These are phyloP conservation scores for Siderastrea siderea DNA, from an alignment of 92 coral and sea anemone genomes.

Conservation along the genomic window DNA sequence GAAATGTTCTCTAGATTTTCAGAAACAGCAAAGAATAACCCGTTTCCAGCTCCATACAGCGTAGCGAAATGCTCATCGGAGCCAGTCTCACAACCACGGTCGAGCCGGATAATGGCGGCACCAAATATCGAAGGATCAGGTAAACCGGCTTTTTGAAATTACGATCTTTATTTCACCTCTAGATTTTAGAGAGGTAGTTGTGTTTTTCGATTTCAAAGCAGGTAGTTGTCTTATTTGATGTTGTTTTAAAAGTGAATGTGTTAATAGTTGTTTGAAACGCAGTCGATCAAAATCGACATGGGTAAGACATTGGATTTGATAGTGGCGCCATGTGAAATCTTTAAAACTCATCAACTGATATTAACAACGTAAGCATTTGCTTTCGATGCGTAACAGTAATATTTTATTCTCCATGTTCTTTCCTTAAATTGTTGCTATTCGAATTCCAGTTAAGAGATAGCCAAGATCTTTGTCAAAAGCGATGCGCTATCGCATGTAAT, in stretches of 20 bases:
- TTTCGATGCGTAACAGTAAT: not conserved
- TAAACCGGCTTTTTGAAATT: constrained; percentile 54
- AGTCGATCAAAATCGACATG: not conserved
- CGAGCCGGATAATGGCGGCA: constrained; percentile 87
- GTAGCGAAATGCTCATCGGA: constrained; percentile 86
- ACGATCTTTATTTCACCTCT: not conserved
- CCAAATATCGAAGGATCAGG: constrained; percentile 64
- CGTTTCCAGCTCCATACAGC: constrained; percentile 82
- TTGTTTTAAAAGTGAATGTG: not conserved
- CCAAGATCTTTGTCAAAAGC: no score
- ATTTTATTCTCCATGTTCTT: not conserved
- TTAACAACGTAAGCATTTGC: not conserved
- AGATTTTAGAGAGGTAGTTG: not conserved
- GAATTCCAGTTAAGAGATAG: no score
- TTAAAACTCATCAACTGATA: not conserved
- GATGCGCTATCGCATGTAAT: no score
- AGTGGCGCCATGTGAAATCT: not conserved
- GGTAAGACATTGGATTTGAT: not conserved
- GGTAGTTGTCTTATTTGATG: not conserved
- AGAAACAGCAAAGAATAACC: constrained; percentile 90
- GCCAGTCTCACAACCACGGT: constrained; percentile 44
- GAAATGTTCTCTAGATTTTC: constrained; percentile 92
- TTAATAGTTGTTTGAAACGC: constrained; percentile 9
- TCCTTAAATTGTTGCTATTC: not conserved
- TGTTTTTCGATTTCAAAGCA: not conserved